Percentiles rank a stretch among this genome's conserved stretches.
These are phyloP conservation scores for Microcaecilia unicolor DNA, from an alignment of 2,797 vertebrate species.

Conservation along the genomic window DNA sequence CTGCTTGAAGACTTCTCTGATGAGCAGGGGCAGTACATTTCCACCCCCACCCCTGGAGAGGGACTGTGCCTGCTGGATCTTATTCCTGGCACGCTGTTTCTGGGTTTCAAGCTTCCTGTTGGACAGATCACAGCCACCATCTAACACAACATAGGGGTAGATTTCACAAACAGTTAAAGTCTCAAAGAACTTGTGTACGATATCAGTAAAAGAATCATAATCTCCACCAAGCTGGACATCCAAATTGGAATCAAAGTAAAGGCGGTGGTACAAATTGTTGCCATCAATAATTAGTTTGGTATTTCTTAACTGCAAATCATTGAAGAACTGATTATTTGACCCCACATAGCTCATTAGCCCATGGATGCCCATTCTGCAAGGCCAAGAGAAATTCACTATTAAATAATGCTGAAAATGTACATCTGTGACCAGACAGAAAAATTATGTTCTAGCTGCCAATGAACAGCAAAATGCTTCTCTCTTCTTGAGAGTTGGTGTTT, in stretches of 20 bases:
- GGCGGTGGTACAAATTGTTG: constrained; percentile 74
- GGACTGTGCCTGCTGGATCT: constrained; percentile 62
- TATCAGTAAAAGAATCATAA: constrained; percentile 63
- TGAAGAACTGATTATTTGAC: constrained; percentile 56
- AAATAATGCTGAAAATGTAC: not conserved
- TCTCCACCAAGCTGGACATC: constrained; percentile 80
- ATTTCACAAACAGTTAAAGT: constrained; percentile 64
- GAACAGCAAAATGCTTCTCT: no score
- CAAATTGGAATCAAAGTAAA: constrained; percentile 66
- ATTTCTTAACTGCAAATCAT: constrained; percentile 66
- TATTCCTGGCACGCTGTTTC: constrained; percentile 63
- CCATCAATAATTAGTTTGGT: constrained; percentile 80
- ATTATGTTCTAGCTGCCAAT: no score
- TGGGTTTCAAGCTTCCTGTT: constrained; percentile 79
- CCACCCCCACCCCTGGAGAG: constrained; percentile 55
- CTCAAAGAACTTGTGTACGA: constrained; percentile 64
- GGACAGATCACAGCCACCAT: constrained; percentile 78
- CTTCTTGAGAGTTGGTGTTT: no score
- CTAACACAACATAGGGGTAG: constrained; percentile 77
- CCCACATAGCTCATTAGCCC: constrained; percentile 78
- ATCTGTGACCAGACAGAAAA: no score
- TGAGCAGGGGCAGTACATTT: constrained; percentile 68
- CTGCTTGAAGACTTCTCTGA: constrained; percentile 72
- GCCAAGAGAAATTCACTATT: not conserved
- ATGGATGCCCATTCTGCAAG: constrained; percentile 71